Conservation (phyloP, 92 coral and sea anemone genomes). For the Parazoanthus swiftii region DNA sequence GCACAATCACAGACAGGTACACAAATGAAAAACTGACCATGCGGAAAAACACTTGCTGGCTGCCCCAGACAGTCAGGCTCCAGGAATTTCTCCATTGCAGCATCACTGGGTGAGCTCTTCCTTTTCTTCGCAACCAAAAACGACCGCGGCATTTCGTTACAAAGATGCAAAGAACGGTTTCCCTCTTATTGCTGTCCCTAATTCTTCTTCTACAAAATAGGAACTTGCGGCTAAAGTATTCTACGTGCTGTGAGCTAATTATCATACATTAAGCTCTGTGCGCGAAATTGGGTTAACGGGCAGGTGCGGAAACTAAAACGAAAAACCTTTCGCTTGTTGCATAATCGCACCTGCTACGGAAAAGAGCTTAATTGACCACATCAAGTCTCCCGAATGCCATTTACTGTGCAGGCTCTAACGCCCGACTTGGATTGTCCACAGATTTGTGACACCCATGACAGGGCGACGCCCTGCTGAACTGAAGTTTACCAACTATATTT, state of each 20-base stretch:
- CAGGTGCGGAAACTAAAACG: constrained; percentile 35
- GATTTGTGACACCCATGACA: neutral
- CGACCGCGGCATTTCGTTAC: constrained; percentile 29
- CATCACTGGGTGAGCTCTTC: constrained; percentile 3
- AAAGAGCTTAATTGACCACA: constrained; percentile 24
- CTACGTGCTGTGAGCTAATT: neutral
- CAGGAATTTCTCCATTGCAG: constrained; percentile 2
- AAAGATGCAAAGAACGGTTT: neutral
- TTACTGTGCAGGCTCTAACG: neutral
- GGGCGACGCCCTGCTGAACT: constrained; percentile 13
- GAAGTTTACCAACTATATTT: constrained; percentile 24
- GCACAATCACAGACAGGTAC: constrained; percentile 14
- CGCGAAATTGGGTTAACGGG: constrained; percentile 16
- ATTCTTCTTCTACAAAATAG: neutral
- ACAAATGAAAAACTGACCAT: constrained; percentile 28
- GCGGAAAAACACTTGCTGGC: constrained; percentile 33
- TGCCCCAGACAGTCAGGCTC: neutral
- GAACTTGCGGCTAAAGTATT: constrained; percentile 2
- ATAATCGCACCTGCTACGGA: constrained; percentile 30
- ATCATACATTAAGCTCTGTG: constrained; percentile 17
- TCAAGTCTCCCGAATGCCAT: neutral
- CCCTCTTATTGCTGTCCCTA: neutral
- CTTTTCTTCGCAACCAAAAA: constrained; percentile 40
- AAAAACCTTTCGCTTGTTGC: constrained; percentile 20
- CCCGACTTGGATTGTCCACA: neutral